Percentiles rank a stretch among this genome's conserved stretches.
phyloP scores from a whole-genome alignment of 1,140 invertebrate genomes.

The Zophobas morio region DNA sequence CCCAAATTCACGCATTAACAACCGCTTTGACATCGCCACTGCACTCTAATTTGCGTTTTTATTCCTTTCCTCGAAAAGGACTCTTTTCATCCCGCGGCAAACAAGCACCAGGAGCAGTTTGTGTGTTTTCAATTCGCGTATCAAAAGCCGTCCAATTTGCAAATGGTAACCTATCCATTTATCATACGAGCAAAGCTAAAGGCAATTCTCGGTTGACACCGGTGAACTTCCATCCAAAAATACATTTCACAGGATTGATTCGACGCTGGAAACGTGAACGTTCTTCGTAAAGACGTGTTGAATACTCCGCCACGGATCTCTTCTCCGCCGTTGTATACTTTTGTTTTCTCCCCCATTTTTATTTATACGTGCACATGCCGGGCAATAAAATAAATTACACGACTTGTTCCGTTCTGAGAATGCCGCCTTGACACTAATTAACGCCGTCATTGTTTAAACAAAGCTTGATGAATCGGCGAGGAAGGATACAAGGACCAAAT shows the following conservation, averaged over 20 bases:
- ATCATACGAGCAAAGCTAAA: constrained; percentile 22
- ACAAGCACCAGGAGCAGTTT: constrained; percentile 18
- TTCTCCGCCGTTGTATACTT: constrained; percentile 10
- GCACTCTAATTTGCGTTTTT: constrained; percentile 37
- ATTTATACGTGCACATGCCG: constrained; percentile 32
- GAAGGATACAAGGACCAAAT: constrained; percentile 18
- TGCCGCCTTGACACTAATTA: constrained; percentile 23
- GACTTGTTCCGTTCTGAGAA: constrained; percentile 20
- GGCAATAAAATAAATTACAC: constrained; percentile 39
- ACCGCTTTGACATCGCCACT: background rate
- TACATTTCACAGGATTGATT: constrained; percentile 54
- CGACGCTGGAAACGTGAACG: constrained; percentile 48
- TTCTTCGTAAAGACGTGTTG: constrained; percentile 43
- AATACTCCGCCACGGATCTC: constrained; percentile 30
- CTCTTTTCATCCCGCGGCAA: constrained; percentile 30
- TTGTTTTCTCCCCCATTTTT: constrained; percentile 39
- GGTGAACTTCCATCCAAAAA: constrained; percentile 47
- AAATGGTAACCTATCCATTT: constrained; percentile 35
- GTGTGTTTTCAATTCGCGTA: constrained; percentile 40
- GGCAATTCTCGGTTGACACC: constrained; percentile 33
- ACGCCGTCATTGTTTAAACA: constrained; percentile 38
- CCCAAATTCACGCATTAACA: too few relatives aligned
- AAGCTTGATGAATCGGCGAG: constrained; percentile 24
- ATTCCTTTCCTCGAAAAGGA: constrained; percentile 22
- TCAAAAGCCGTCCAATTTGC: constrained; percentile 41